Percentiles rank a stretch among this genome's conserved stretches.
phyloP scores from a whole-genome alignment of 1,140 invertebrate species.

The Drosophila ironensis region DNA sequence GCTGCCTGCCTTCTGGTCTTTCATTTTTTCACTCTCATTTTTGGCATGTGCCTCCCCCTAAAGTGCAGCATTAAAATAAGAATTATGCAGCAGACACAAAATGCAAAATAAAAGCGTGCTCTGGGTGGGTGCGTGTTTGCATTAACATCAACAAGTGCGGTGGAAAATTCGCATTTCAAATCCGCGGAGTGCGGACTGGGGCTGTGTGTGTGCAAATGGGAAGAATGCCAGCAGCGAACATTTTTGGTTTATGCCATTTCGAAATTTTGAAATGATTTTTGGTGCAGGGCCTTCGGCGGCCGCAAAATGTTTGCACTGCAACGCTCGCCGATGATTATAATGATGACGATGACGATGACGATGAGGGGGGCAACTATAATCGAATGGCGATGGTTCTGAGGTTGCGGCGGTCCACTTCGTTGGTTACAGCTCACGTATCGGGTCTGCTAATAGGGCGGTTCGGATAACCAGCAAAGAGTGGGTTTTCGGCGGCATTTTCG shows the following conservation, averaged over 20 bases:
- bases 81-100: slow-evolving; percentile 47
- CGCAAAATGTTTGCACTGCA: slow-evolving; percentile 20
- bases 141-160: slow-evolving; percentile 60
- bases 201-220: slow-evolving; percentile 12
- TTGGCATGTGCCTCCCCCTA: slow-evolving; percentile 32
- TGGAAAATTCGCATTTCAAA: slow-evolving; percentile 7
- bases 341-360: background rate
- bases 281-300: slow-evolving; percentile 14
- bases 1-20: background rate
- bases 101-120: slow-evolving; percentile 20
- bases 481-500: no score
- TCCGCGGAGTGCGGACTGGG: background rate
- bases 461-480: background rate
- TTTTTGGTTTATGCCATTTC: slow-evolving; percentile 30
- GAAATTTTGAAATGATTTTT: slow-evolving; percentile 40
- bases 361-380: background rate
- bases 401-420: background rate
- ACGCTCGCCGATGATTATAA: slow-evolving; percentile 9
- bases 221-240: slow-evolving; percentile 29
- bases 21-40: background rate
- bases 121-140: slow-evolving; percentile 63
- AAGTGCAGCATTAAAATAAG: slow-evolving; percentile 41
- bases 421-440: slow-evolving; percentile 24
- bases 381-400: background rate
- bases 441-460: background rate